These are phyloP conservation scores for Mandrillus leucophaeus DNA, from an alignment of 2,113 vertebrate genomes.

Conservation along the genomic window DNA sequence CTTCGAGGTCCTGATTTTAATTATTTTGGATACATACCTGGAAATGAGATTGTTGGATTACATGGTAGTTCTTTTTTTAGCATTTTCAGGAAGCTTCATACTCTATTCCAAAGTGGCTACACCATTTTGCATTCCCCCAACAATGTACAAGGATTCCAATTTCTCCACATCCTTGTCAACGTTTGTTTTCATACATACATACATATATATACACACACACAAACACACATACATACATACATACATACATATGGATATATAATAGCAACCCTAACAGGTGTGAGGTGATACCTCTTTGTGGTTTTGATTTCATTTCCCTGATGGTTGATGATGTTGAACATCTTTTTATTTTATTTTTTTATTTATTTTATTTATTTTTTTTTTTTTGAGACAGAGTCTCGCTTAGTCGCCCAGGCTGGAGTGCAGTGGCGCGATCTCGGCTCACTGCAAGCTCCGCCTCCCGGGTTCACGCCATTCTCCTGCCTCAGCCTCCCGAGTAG, in stretches of 20 bases:
- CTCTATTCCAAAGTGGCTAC: no score
- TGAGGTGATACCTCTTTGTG: background rate
- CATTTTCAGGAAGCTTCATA: fast-evolving
- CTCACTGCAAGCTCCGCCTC: no score
- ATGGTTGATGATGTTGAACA: background rate
- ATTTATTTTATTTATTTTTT: no score
- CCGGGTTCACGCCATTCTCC: no score
- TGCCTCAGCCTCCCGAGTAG: no score
- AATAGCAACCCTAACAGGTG: background rate
- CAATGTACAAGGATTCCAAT: fast-evolving
- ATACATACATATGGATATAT: background rate
- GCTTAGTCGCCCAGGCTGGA: no score
- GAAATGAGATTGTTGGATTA: no score
- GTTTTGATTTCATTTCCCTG: background rate
- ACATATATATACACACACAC: no score
- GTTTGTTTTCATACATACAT: background rate
- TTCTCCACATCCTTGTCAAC: background rate
- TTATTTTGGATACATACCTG: background rate
- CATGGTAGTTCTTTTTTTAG: background rate
- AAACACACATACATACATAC: fast-evolving
- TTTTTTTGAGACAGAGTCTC: no score
- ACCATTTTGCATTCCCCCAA: background rate
- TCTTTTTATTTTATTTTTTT: background rate
- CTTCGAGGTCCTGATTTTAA: background rate
- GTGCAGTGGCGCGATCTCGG: no score